Conservation (phyloP, 2,888 invertebrate genomes). For the Phoronis australis region DNA sequence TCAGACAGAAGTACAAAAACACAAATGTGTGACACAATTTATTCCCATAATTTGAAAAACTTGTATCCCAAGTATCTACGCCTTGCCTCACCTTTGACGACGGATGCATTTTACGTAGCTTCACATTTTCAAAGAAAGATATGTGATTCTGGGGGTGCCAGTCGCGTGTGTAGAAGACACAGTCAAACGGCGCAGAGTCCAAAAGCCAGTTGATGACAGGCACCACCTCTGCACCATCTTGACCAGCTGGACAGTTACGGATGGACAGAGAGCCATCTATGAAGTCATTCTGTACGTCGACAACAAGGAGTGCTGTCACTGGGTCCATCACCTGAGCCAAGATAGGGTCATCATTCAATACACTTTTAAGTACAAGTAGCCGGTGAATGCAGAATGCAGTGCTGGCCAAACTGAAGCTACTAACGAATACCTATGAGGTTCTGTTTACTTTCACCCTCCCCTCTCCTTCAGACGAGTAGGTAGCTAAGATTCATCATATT, state of each 20-base stretch:
- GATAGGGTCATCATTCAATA: too few relatives aligned
- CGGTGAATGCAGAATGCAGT: too few relatives aligned
- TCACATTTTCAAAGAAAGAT: conserved; percentile 89
- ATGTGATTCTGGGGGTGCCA: conserved; percentile 97
- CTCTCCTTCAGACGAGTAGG: too few relatives aligned
- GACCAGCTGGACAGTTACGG: conserved; percentile 82
- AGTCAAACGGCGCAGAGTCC: conserved; percentile 62
- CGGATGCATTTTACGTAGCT: conserved; percentile 20
- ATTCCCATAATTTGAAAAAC: too few relatives aligned
- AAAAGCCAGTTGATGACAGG: conserved; percentile 79
- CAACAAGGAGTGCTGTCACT: conserved; percentile 72
- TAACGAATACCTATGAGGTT: too few relatives aligned
- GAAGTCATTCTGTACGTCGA: conserved; percentile 98
- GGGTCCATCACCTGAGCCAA: conserved; percentile 37
- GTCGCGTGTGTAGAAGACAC: conserved; percentile 87
- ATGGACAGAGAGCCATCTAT: conserved; percentile 90
- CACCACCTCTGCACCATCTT: conserved; percentile 63
- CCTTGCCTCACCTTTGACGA: conserved; percentile 21
- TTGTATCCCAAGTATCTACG: too few relatives aligned
- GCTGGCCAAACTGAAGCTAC: too few relatives aligned
- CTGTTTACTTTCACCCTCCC: too few relatives aligned
- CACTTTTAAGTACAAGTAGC: too few relatives aligned
- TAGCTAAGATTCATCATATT: too few relatives aligned
- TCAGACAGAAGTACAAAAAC: too few relatives aligned
- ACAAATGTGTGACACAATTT: too few relatives aligned